Base-by-base conservation (phyloP, 2,888 invertebrate genomes). In the Acrobasis suavella region DNA sequence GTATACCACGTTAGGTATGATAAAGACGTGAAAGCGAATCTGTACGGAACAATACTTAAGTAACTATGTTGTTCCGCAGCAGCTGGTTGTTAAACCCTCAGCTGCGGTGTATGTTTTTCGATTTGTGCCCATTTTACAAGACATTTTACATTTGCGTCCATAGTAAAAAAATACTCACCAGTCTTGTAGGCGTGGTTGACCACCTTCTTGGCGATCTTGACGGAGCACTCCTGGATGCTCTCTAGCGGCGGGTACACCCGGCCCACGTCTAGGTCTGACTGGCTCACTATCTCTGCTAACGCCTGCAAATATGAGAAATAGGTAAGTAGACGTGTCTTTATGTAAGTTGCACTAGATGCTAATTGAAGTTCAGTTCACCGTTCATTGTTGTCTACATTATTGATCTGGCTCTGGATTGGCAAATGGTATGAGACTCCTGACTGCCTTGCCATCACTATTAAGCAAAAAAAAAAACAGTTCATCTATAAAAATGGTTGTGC, bases 211-310 rank as follows among this genome's bases (percentile, higher is more conserved):
- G 98, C 99, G 75, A 99, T 98, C 81, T 95, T 94, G 62, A 98
- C 89, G 0, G 99, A 99, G 80, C 98, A 97, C 66, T 96, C 93
- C 73, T 96, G 95, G 71, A 99, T 98, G 67, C 94, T 93, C 50
- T 94, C 91, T 14, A 99, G 93, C 0, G 98, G 98, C 17, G 99
- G 99, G 88, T 99, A 99, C 62, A 99, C 93, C 69, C 98, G 95
- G 64, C 99, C 99, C 62, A 93, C 94, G 0, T 94, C 94, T 75
- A 99, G 90, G 87, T 98, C 96, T 1, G 94, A 94, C 58, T 97
- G 94, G 0, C 95, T 94, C 9, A 98, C 98, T 59, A 97, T 92
- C 6, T 95, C 94, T 0, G 98, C 95, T 63, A 99, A 91, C 62
- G 96, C 94, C 95, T 97, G 85, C 55, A 85, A 22, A 87, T 64